Evolutionary conservation across 2,797 vertebrate species (phyloP).

Genomic region (Trachops cirrhosus): DNA sequence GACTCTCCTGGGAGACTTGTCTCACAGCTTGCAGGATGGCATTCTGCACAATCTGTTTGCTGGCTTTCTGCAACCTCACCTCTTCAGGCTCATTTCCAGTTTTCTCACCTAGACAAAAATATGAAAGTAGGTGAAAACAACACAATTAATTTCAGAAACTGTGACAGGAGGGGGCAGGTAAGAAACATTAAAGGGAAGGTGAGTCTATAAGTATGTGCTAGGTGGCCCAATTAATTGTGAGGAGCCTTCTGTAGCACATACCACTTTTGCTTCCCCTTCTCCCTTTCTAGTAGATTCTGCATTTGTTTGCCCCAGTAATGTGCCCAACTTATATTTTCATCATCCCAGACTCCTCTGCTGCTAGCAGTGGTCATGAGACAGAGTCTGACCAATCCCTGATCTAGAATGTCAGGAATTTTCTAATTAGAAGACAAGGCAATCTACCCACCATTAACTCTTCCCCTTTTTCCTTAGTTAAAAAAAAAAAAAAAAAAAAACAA

Average conservation of each 20-base stretch:
- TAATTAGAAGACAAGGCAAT: neutral
- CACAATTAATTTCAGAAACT: neutral
- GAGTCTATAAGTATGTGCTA: neutral
- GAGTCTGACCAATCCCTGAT: neutral
- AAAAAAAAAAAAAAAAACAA: too few species aligned
- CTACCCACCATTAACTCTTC: neutral
- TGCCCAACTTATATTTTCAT: neutral
- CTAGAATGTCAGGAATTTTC: neutral
- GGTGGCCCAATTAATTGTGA: neutral
- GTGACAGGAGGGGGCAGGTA: neutral
- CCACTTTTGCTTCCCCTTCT: accelerated
- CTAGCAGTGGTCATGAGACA: neutral
- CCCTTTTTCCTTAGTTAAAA: neutral
- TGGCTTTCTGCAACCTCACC: conserved; percentile 83
- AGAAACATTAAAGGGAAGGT: neutral
- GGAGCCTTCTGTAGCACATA: neutral
- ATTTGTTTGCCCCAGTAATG: neutral
- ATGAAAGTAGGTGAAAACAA: neutral
- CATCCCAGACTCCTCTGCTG: neutral
- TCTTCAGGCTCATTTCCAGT: conserved; percentile 82
- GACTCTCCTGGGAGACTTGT: conserved; percentile 84
- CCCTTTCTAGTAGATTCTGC: neutral
- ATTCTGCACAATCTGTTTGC: conserved; percentile 86
- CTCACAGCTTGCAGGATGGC: conserved; percentile 84
- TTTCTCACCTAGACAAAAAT: conserved; percentile 80